Evolutionary conservation across 2,888 invertebrate species (phyloP).

Genomic region (Volucella inanis): DNA sequence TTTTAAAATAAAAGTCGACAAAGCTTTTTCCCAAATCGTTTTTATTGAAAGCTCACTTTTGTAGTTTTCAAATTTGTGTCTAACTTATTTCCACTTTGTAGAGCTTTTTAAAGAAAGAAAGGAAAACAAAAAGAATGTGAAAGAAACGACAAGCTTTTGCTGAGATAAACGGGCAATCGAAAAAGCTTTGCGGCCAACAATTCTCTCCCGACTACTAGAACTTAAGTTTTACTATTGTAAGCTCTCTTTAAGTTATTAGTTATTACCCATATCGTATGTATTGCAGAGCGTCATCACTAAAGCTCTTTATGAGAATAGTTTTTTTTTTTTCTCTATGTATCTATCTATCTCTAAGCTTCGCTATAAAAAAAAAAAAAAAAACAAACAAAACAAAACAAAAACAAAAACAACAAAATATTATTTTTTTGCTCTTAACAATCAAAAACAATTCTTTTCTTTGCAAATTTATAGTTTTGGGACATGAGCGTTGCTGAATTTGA

Average conservation of each 20-base stretch:
- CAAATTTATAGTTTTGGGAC: conserved; percentile 74
- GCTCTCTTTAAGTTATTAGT: conserved; percentile 32
- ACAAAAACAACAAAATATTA: conserved; percentile 38
- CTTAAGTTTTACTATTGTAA: conserved; percentile 49
- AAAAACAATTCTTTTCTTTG: conserved; percentile 74
- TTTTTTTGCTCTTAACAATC: conserved; percentile 70
- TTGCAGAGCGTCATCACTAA: conserved; percentile 11
- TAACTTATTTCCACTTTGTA: neutral
- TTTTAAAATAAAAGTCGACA: neutral
- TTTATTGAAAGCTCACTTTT: conserved; percentile 60
- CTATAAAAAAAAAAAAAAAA: conserved; percentile 30
- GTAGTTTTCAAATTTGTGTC: neutral
- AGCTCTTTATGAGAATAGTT: conserved; percentile 27
- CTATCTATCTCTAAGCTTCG: neutral
- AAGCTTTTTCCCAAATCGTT: conserved; percentile 66
- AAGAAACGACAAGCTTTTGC: conserved; percentile 25
- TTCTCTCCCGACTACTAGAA: conserved; percentile 23
- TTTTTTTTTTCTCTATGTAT: neutral
- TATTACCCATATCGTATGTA: conserved; percentile 38
- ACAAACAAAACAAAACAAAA: conserved; percentile 33
- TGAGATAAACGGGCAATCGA: conserved; percentile 61
- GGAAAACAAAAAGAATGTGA: neutral
- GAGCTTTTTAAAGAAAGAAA: neutral
- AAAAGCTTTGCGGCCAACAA: conserved; percentile 61
- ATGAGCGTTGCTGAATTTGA: conserved; percentile 71